Conservation (phyloP, 2,113 vertebrate genomes). For the Pedetes capensis region DNA sequence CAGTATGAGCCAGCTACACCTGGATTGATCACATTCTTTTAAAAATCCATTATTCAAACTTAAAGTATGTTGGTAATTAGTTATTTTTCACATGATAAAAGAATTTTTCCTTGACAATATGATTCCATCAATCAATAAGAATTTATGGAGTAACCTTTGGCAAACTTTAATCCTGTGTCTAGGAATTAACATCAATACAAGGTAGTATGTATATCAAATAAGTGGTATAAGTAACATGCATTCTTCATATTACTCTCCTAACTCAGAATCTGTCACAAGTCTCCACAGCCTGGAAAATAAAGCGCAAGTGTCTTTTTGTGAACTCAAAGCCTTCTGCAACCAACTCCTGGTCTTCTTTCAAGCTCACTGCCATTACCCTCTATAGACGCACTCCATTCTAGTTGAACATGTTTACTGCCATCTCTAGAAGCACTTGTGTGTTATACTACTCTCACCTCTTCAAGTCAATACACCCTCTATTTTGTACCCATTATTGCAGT, state of each 20-base stretch:
- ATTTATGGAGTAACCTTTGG: neutral
- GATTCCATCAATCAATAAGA: neutral
- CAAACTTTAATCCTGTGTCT: neutral
- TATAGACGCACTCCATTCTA: neutral
- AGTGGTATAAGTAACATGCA: neutral
- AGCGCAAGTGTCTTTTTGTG: too few species aligned
- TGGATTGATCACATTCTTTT: neutral
- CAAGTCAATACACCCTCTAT: neutral
- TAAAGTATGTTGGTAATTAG: neutral
- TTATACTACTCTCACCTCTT: neutral
- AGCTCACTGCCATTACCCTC: neutral
- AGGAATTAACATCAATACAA: neutral
- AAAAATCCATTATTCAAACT: neutral
- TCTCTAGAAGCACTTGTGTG: neutral
- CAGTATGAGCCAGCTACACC: neutral
- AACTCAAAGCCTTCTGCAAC: neutral
- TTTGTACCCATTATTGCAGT: neutral
- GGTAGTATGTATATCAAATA: neutral
- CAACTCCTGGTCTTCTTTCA: neutral
- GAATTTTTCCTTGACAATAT: conserved; percentile 30
- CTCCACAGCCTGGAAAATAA: neutral
- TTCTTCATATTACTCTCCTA: neutral
- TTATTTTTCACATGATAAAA: neutral
- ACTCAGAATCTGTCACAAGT: neutral
- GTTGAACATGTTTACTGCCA: neutral